These are phyloP conservation scores for Tholera decimalis DNA, from an alignment of 2,888 invertebrate genomes.

Conservation along the genomic window DNA sequence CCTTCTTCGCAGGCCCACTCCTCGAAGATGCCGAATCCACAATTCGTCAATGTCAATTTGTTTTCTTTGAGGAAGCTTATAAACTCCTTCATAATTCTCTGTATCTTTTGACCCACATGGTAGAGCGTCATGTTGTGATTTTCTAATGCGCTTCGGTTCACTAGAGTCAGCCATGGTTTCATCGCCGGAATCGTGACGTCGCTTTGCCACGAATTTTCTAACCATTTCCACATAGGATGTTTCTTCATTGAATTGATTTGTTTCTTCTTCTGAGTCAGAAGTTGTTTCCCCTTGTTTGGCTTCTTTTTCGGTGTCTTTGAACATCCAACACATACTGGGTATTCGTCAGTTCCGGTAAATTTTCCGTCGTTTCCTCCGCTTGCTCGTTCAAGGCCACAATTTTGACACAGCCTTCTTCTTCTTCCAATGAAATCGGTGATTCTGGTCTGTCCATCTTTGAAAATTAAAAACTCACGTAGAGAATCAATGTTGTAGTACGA, in stretches of 20 bases:
- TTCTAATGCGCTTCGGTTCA: background rate
- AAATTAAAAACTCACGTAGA: too few relatives aligned
- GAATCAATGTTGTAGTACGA: too few relatives aligned
- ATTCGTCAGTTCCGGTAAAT: background rate
- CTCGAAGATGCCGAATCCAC: background rate
- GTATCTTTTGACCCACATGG: background rate
- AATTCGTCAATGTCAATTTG: background rate
- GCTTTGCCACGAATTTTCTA: constrained; percentile 1
- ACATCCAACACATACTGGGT: background rate
- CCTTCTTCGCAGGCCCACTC: background rate
- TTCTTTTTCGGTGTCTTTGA: background rate
- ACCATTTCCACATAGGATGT: background rate
- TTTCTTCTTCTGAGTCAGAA: background rate
- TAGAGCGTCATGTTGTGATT: background rate
- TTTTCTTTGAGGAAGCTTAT: background rate
- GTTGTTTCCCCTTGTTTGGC: background rate
- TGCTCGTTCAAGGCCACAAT: background rate
- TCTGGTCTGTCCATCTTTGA: too few relatives aligned
- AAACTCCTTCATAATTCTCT: background rate
- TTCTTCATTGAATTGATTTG: background rate
- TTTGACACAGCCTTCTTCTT: too few relatives aligned
- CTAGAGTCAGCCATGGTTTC: background rate
- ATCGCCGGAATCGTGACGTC: background rate
- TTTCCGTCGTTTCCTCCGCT: background rate
- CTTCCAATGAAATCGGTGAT: too few relatives aligned